Base-by-base conservation (phyloP, 1,140 invertebrate genomes). In the Drosophila obscura region DNA sequence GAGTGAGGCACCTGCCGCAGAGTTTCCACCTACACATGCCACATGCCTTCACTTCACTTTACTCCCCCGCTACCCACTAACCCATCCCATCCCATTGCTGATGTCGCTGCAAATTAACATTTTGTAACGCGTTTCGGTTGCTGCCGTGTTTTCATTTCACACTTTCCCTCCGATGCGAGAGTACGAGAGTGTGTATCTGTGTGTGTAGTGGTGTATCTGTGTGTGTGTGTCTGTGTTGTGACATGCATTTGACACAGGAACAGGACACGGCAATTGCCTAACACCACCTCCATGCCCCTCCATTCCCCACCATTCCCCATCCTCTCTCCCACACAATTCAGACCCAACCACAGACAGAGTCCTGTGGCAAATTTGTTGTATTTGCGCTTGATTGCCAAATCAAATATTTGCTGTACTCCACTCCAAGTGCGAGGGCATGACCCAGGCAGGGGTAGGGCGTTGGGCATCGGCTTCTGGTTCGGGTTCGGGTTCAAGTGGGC, bases 311-410 rank as follows among this genome's bases (percentile, higher is more conserved):
- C 22, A 6, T 5, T 13, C 48, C 39, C 19, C 19, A 11, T 48
- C 1, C 22, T 49, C 69, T 39, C 28, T 52, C 11, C 22, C 22
- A n/a, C n/a, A 15, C 49, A 26, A 4, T 22, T 16, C 50, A 9
- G 24, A 15, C 1, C 31, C 50, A n/a, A 28, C 51, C 13, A 39
- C 39, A 19, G 39, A 26, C 43, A 45, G 48, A 31, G 45, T 61
- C 43, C 59, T 61, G 63, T 68, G 81, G 73, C 76, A 84, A 85
- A 82, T 82, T 69, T 81, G 82, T 75, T 88, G 83, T 85, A 88
- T 87, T 82, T 87, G 78, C 59, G 66, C 48, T 65, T 84, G 81
- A 85, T 84, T 85, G 81, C 59, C 81, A 85, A 84, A 85, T 84
- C 77, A 84, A 84, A 80, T 85, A 85, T 84, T 80, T 85, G 77